Evolutionary conservation across 35 echinoderm and acorn worm species (phyloP).

Genomic region (Stichopus chloronotus): DNA sequence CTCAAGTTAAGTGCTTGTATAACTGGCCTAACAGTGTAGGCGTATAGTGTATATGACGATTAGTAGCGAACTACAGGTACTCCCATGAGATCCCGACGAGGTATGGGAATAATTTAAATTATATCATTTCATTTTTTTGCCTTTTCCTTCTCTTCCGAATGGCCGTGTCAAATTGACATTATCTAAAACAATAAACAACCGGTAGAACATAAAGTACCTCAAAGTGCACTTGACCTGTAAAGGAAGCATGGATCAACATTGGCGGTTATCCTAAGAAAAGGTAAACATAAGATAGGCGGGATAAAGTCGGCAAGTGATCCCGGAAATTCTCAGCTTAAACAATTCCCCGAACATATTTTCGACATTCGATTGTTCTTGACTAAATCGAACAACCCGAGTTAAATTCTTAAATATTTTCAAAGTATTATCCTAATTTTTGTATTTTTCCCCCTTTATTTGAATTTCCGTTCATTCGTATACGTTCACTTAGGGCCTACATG

Average conservation of each 20-base stretch:
- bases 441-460: not conserved
- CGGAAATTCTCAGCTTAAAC: conserved; percentile 9
- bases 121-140: not conserved
- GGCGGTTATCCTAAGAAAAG: not conserved
- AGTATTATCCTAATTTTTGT: not conserved
- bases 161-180: not conserved
- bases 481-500: no score
- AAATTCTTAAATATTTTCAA: not conserved
- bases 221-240: conserved; percentile 8
- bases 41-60: no score
- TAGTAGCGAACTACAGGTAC: not conserved
- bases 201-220: not conserved
- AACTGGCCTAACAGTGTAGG: no score
- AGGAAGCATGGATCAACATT: not conserved
- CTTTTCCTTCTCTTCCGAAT: not conserved
- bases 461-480: no score
- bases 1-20: no score
- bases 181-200: conserved; percentile 17
- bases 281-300: not conserved
- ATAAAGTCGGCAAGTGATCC: not conserved
- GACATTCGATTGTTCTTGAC: not conserved
- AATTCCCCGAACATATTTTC: not conserved
- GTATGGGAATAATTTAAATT: conserved; percentile 15
- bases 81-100: not conserved
- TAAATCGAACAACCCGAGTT: not conserved